These are phyloP conservation scores for Hydropotes inermis DNA, from an alignment of 2,113 vertebrate genomes.

Conservation along the genomic window DNA sequence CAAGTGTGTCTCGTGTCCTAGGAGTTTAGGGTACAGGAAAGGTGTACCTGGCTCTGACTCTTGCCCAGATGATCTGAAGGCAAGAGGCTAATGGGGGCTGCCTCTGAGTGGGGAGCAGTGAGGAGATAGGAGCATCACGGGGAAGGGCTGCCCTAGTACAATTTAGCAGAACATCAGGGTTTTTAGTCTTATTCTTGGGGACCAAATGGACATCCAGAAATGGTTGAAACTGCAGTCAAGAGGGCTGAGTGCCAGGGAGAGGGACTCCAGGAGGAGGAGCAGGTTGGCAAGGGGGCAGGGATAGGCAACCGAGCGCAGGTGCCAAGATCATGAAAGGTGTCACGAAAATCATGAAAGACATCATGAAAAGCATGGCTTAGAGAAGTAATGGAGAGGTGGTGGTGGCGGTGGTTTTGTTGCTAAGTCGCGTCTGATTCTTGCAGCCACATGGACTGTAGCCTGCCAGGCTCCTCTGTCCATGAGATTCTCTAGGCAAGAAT, in stretches of 20 bases:
- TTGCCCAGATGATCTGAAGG: neutral
- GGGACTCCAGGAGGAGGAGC: neutral
- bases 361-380: neutral
- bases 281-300: neutral
- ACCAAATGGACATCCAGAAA: neutral
- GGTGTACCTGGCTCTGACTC: neutral
- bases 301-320: neutral
- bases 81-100: neutral
- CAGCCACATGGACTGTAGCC: neutral
- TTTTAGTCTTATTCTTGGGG: neutral
- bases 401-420: neutral
- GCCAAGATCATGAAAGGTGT: neutral
- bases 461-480: neutral
- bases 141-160: neutral
- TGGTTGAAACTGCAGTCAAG: neutral
- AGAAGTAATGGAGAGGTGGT: neutral
- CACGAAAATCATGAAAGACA: neutral
- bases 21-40: neutral
- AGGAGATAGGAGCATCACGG: neutral
- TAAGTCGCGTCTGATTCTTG: neutral
- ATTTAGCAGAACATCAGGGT: neutral
- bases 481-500: neutral
- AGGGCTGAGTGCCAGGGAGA: neutral
- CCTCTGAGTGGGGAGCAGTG: neutral
- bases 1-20: neutral